phyloP scores from a whole-genome alignment of 2,888 invertebrate species.

The Calliphora vomitoria region DNA sequence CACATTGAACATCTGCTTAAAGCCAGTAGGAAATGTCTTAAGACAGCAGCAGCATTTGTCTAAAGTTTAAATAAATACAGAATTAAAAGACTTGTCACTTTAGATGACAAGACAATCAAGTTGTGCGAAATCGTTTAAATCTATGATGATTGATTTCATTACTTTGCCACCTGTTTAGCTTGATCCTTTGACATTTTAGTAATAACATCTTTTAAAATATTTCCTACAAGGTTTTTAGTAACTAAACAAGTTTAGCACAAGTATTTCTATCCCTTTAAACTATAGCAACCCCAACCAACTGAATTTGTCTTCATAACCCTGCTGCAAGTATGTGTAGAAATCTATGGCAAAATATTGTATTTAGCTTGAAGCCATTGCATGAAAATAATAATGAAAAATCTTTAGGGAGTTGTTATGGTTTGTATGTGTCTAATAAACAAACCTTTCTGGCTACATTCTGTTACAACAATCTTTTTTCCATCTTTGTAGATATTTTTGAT shows the following conservation, averaged over 20 bases:
- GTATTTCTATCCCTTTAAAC: conserved; percentile 37
- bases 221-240: conserved; percentile 9
- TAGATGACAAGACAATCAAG: too few species aligned
- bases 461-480: not conserved
- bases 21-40: conserved; percentile 24
- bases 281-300: conserved; percentile 21
- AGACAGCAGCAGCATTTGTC: too few species aligned
- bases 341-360: conserved; percentile 43
- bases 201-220: not conserved
- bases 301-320: not conserved
- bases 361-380: conserved; percentile 50
- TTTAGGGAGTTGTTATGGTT: conserved; percentile 47
- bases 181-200: too few species aligned
- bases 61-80: too few species aligned
- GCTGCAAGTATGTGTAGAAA: not conserved
- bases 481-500: conserved; percentile 69
- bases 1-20: not conserved
- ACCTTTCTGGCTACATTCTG: conserved; percentile 10
- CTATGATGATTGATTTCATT: too few species aligned
- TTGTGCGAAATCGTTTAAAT: too few species aligned
- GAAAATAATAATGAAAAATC: conserved; percentile 68
- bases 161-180: too few species aligned
- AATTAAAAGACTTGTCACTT: too few species aligned
- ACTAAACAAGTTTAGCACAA: not conserved
- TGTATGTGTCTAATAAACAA: conserved; percentile 42